Evolutionary conservation across 2,113 vertebrate species (phyloP), one percentile per base, ranked within the genome.

Genomic region (Hylia prasina): DNA sequence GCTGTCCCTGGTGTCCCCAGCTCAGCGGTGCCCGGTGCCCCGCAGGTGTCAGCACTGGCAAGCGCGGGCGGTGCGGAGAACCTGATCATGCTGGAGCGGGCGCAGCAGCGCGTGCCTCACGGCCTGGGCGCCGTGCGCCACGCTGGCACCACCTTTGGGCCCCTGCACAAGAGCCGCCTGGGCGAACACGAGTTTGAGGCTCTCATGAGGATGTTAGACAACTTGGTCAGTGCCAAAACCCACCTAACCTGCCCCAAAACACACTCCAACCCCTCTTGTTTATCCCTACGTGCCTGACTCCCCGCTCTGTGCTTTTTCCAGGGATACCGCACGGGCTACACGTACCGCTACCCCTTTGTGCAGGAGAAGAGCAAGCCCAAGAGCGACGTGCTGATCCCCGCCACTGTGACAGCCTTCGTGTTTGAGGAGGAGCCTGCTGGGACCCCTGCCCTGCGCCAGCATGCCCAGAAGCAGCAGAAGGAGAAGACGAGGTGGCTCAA

Each of bases 401-500:
- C 99, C 54, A 99, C 99, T 0, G 99, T 98, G 42, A 99, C 99
- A 0, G 98, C 98, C 65, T 99, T 99, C 4, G 97, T 98, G 92
- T 99, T 99, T 2, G 98, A 99, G 40, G 99, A 99, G 16, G 98
- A 98, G 1, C 98, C 98, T 0, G 73, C 97, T 3, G 98, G 98
- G 0, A 92, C 97, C 9, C 94, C 98, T 0, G 95, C 98, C 8
- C 98, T 99, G 94, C 98, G 98, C 39, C 99, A 98, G 27, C 99
- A 99, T 0, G 98, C 98, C 54, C 99, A 99, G 94, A 98, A 98
- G 40, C 99, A 99, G 89, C 99, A 99, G 98, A 99, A 99, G 96
- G 99, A 99, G 97, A 99, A 99, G 97, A 99, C 99, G 0, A 98
- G 99, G 30, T 99, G 99, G 99, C 99, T 99, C 88, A 99, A 99